Conservation (phyloP, 2,113 vertebrate species). For the Pluvialis apricaria region DNA sequence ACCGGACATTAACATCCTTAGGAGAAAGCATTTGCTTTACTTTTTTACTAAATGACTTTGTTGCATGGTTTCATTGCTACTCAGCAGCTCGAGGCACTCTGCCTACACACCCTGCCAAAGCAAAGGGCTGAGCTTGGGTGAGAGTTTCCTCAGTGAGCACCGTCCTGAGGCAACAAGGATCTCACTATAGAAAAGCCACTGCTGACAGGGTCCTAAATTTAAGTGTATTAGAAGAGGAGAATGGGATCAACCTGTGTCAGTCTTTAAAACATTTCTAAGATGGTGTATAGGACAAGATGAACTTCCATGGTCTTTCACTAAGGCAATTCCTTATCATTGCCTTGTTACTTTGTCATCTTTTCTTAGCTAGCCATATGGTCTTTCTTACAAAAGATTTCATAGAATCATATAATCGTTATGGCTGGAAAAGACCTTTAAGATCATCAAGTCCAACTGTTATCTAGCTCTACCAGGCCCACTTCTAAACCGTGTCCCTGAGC, state of each 20-base stretch:
- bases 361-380: not conserved
- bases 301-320: not conserved
- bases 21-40: not conserved
- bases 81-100: not conserved
- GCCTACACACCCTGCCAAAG: not conserved
- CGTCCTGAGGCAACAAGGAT: not conserved
- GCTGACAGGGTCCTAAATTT: not conserved
- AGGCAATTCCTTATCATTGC: not conserved
- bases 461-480: no score
- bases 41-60: not conserved
- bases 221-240: not conserved
- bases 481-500: no score
- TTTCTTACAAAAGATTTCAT: not conserved
- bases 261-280: not conserved
- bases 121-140: not conserved
- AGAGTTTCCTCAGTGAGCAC: not conserved
- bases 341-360: not conserved
- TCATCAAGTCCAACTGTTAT: no score
- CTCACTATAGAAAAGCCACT: not conserved
- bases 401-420: no score
- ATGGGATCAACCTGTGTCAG: not conserved
- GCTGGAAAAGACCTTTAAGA: no score
- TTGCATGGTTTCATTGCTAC: not conserved
- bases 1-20: not conserved
- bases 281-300: not conserved